These are phyloP conservation scores for Drosophila mojavensis DNA, from an alignment of 1,140 invertebrate genomes.

Conservation along the genomic window DNA sequence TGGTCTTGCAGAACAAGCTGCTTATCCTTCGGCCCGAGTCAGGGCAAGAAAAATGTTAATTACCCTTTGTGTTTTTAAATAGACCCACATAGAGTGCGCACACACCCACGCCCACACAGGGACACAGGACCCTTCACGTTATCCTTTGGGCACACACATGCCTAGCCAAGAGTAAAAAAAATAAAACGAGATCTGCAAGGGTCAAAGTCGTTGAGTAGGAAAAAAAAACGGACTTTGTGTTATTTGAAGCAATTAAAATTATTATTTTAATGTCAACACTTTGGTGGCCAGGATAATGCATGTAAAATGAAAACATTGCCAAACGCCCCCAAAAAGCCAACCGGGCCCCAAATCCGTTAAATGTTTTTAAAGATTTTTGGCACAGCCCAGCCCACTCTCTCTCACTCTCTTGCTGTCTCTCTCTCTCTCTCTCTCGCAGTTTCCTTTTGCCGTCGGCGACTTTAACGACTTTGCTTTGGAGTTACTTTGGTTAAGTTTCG, in stretches of 20 bases:
- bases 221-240: conserved; percentile 50
- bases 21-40: conserved; percentile 57
- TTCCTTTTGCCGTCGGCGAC: conserved; percentile 65
- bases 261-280: conserved; percentile 83
- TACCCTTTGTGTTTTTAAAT: conserved; percentile 82
- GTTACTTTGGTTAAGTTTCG: conserved; percentile 52
- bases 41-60: conserved; percentile 79
- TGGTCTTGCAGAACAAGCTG: conserved; percentile 67
- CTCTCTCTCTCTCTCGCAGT: background rate
- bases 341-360: conserved; percentile 65
- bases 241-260: conserved; percentile 82
- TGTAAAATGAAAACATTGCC: conserved; percentile 71
- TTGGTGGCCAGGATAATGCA: conserved; percentile 72
- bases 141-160: conserved; percentile 17
- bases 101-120: conserved; percentile 16
- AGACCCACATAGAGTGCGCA: conserved; percentile 49
- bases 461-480: conserved; percentile 62
- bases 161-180: conserved; percentile 11
- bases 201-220: conserved; percentile 47
- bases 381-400: background rate
- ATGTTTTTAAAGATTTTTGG: conserved; percentile 72
- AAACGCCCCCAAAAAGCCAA: conserved; percentile 16
- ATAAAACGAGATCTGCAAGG: conserved; percentile 30
- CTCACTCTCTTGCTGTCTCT: background rate
- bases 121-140: conserved; percentile 1